These are phyloP conservation scores for Petrolisthes manimaculis DNA, from an alignment of 2,888 invertebrate species.

Conservation along the genomic window DNA sequence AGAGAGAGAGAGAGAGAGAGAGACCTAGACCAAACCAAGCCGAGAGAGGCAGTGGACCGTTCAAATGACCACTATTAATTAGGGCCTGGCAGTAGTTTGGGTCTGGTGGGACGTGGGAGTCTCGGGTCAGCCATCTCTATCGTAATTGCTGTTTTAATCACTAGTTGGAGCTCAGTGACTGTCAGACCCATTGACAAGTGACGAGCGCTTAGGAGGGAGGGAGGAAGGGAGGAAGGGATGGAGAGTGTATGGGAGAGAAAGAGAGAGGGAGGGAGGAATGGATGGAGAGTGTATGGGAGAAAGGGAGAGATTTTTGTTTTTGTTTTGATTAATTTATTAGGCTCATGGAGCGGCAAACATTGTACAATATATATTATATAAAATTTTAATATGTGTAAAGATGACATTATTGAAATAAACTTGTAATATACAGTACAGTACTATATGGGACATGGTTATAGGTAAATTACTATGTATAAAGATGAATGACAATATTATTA, in stretches of 20 bases:
- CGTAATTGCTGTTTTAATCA: slow-evolving; percentile 57
- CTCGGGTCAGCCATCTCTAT: slow-evolving; percentile 54
- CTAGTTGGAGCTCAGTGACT: slow-evolving; percentile 29
- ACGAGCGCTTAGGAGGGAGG: slow-evolving; percentile 42
- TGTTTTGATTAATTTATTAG: too few relatives aligned
- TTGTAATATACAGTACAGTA: too few relatives aligned
- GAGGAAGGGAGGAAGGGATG: background rate
- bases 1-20: background rate
- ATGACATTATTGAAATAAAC: too few relatives aligned
- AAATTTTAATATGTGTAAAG: too few relatives aligned
- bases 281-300: background rate
- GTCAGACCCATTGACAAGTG: slow-evolving; percentile 30
- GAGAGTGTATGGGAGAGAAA: background rate
- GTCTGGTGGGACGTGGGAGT: slow-evolving; percentile 3
- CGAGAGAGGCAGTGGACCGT: slow-evolving; percentile 35
- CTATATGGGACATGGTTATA: too few relatives aligned
- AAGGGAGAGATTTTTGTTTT: too few relatives aligned
- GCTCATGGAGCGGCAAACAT: too few relatives aligned
- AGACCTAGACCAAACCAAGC: background rate
- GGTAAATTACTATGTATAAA: too few relatives aligned
- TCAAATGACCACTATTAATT: slow-evolving; percentile 55
- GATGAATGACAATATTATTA: too few relatives aligned
- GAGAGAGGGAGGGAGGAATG: background rate
- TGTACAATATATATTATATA: too few relatives aligned
- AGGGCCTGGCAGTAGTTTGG: slow-evolving; percentile 50